Conservation (phyloP, 2,888 invertebrate species). For the Beris morrisii region DNA sequence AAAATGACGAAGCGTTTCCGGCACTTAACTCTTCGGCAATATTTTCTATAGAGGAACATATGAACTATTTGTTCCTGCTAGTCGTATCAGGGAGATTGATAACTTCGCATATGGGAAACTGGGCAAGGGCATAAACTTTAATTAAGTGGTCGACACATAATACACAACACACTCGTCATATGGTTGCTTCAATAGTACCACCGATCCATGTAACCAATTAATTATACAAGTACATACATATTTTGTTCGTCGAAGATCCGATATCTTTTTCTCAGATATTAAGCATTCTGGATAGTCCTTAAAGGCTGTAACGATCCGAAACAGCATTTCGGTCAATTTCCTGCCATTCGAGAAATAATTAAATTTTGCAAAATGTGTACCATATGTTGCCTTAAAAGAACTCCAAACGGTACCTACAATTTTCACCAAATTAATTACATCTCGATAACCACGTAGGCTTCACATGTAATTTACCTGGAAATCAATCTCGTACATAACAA, state of each 20-base stretch:
- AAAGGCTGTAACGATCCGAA: conserved; percentile 21
- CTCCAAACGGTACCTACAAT: conserved; percentile 13
- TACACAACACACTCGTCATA: conserved; percentile 7
- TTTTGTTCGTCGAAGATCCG: conserved; percentile 10
- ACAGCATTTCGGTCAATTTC: conserved; percentile 11
- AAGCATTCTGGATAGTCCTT: conserved; percentile 17
- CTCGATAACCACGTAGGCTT: conserved; percentile 13
- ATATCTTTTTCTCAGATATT: conserved; percentile 9
- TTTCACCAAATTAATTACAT: conserved; percentile 15
- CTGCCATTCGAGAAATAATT: conserved; percentile 16
- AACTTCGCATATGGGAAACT: too few species aligned
- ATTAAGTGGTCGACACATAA: too few species aligned
- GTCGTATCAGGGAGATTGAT: too few species aligned
- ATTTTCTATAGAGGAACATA: too few species aligned
- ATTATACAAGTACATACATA: conserved; percentile 21
- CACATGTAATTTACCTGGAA: conserved; percentile 24
- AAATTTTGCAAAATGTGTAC: conserved; percentile 22
- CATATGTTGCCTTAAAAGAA: conserved; percentile 20
- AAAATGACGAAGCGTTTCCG: too few species aligned
- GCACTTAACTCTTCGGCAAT: too few species aligned
- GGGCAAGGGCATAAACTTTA: too few species aligned
- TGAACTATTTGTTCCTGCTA: too few species aligned
- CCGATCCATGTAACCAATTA: conserved; percentile 7
- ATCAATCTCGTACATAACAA: conserved; percentile 21
- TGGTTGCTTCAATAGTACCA: background rate